Evolutionary conservation across 1,140 invertebrate genomes (phyloP), one percentile per base, ranked within the genome.

Genomic region (Nomia melanderi): DNA sequence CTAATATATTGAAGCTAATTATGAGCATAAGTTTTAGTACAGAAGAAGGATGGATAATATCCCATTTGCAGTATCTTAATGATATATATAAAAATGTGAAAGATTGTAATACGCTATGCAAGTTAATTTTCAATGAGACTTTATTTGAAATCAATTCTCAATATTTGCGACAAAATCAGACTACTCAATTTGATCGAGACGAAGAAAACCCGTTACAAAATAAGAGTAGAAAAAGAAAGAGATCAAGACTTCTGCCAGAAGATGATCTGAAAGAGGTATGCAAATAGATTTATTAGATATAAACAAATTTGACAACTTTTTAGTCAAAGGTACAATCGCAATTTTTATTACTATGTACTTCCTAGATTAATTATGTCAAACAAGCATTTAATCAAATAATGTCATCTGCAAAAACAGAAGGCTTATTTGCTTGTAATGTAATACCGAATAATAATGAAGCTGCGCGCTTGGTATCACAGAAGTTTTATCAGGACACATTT

Each of bases 391-490:
- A 50, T 1, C 74, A 78, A 56, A 67, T 90, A 20, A 65, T 88
- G 12, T 74, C 76, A 17, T 29, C 54, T 11, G 83, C 79, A 27
- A 84, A 82, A 77, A 11, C 36, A 17, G 67, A 86, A 11, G 66
- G 78, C 33, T 62, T 90, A 17, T 90, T 91, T 77, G 50, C 20
- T 4, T 36, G 62, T 20, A 36, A 72, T 29, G 47, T 81, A 25
- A 60, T n/a, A 27, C 50, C n/a, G 27, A 90, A 92, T 78, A 89
- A 90, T 64, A 92, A 92, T 71, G 75, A 87, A 71, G 82, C 81
- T 67, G 91, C 91, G 47, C 88, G 87, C 9, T 56, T 66, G 59
- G 73, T 79, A n/a, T 89, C 90, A 0, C 76, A 87, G 20, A 84
- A 82, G 53, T 90, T 92, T 84, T 92, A 91, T 80, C 71, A 78